A percentile compares a stretch with the other conserved stretches of the same genome.
Conservation (phyloP, 2,888 invertebrate species). For the Mycogona germanica region DNA sequence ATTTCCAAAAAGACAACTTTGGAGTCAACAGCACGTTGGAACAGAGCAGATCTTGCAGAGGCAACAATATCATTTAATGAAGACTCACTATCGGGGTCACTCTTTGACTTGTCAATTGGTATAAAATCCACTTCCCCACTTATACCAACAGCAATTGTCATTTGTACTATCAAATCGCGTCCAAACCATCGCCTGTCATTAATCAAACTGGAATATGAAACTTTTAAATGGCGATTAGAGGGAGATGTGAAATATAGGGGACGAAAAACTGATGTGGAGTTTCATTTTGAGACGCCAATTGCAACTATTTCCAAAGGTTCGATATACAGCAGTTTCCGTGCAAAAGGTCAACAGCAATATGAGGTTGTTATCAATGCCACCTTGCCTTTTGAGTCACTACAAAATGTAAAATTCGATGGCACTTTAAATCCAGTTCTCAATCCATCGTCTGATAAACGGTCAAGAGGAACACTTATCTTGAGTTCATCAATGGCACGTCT, state of each 20-base stretch:
- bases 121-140: conserved; percentile 1
- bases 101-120: not conserved
- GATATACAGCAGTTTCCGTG: not conserved
- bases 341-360: not conserved
- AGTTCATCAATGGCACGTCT: too few relatives aligned
- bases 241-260: not conserved
- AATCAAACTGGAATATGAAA: not conserved
- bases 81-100: not conserved
- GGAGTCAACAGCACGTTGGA: conserved; percentile 6
- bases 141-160: not conserved
- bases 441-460: too few relatives aligned
- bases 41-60: conserved; percentile 1
- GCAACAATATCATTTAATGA: not conserved
- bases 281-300: not conserved
- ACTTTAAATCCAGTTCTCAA: too few relatives aligned
- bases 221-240: not conserved
- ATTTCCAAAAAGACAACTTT: too few relatives aligned
- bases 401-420: too few relatives aligned
- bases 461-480: too few relatives aligned
- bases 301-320: conserved; percentile 7
- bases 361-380: not conserved
- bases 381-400: not conserved
- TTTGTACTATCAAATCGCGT: not conserved
- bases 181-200: not conserved
- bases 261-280: not conserved